Evolutionary conservation across 2,113 vertebrate genomes (phyloP).

Genomic region (Nesoenas mayeri): DNA sequence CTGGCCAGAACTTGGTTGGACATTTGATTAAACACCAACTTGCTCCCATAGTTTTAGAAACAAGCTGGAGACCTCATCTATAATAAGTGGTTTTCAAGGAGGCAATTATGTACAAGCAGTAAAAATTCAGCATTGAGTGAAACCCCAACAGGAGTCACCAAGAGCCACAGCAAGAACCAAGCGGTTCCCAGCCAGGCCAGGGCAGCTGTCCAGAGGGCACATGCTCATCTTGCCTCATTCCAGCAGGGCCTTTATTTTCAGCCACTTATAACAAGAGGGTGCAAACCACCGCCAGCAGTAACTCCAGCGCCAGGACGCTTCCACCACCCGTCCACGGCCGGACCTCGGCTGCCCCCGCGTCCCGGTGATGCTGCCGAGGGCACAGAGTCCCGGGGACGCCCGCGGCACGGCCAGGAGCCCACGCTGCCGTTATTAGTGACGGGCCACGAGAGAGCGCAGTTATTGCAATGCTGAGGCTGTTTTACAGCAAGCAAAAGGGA

Average conservation of each 20-base stretch:
- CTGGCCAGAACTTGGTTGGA: too few species aligned
- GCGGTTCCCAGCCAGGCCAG: neutral
- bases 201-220: neutral
- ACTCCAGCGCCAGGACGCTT: neutral
- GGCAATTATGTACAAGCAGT: neutral
- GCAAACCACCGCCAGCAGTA: neutral
- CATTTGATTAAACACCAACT: too few species aligned
- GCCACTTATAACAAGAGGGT: neutral
- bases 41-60: too few species aligned
- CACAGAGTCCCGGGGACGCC: neutral
- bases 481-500: neutral
- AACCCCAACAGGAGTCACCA: neutral
- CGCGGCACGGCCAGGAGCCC: neutral
- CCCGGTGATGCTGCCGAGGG: rapidly evolving
- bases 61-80: neutral
- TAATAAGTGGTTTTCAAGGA: neutral
- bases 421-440: rapidly evolving
- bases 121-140: neutral
- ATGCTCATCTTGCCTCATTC: neutral
- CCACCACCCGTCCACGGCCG: neutral
- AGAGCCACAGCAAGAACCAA: neutral
- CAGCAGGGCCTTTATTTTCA: neutral
- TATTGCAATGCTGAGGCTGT: neutral
- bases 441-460: neutral
- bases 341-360: neutral